These are phyloP conservation scores for Ametastegia equiseti DNA, from an alignment of 2,888 invertebrate species.

Conservation along the genomic window DNA sequence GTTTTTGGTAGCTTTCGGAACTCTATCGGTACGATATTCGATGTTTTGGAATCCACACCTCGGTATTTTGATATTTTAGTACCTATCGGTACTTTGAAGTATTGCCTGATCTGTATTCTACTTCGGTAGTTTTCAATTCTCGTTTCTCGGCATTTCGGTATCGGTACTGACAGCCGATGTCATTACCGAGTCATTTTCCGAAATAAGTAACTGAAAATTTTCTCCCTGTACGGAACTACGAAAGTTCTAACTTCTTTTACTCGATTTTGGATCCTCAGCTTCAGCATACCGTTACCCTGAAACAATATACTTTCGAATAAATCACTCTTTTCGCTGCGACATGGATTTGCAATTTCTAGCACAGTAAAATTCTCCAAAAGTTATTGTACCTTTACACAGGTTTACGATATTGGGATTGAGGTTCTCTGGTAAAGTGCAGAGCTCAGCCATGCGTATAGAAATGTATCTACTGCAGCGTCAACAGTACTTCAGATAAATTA, in stretches of 20 bases:
- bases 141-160: too few relatives aligned
- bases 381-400: slow-evolving; percentile 1
- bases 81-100: too few relatives aligned
- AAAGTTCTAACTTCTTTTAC: background rate
- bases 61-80: too few relatives aligned
- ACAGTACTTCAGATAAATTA: slow-evolving; percentile 41
- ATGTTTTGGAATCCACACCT: too few relatives aligned
- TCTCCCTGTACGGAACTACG: background rate
- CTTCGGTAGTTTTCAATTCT: too few relatives aligned
- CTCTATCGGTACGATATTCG: too few relatives aligned
- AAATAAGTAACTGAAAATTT: too few relatives aligned
- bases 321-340: background rate
- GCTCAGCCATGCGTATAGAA: slow-evolving; percentile 36
- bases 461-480: slow-evolving; percentile 44
- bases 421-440: background rate
- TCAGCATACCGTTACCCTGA: background rate
- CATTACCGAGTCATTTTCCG: too few relatives aligned
- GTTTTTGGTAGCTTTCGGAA: too few relatives aligned
- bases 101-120: too few relatives aligned
- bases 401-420: background rate
- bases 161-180: too few relatives aligned
- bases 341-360: background rate
- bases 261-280: background rate
- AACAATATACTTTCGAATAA: background rate
- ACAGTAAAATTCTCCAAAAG: background rate